Percentiles rank a stretch among this genome's conserved stretches.
These are phyloP conservation scores for Mimumesa dahlbomi DNA, from an alignment of 2,888 invertebrate species.

Conservation along the genomic window DNA sequence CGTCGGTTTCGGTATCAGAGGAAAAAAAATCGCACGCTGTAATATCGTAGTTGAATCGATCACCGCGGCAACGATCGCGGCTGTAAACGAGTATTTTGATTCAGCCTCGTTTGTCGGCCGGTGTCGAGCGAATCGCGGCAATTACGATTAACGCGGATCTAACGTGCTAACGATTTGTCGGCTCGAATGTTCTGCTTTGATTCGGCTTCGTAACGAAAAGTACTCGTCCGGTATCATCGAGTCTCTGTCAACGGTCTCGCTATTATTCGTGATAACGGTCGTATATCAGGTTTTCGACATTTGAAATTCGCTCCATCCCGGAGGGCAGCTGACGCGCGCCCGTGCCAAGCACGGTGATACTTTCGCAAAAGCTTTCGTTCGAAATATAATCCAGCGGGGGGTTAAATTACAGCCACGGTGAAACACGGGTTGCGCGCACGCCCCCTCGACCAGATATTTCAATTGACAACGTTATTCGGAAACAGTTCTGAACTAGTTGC, in stretches of 20 bases:
- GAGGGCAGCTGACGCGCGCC: slow-evolving; percentile 48
- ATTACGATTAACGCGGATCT: slow-evolving; percentile 23
- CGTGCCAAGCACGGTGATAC: slow-evolving; percentile 42
- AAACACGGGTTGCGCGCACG: slow-evolving; percentile 15
- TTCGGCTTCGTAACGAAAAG: slow-evolving; percentile 33
- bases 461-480: slow-evolving; percentile 62
- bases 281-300: slow-evolving; percentile 66
- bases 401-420: slow-evolving; percentile 59
- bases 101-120: neutral
- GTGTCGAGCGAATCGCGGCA: neutral
- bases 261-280: slow-evolving; percentile 61
- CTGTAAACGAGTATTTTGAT: neutral
- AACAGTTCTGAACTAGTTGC: slow-evolving; percentile 43
- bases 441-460: slow-evolving; percentile 51
- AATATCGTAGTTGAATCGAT: too few species aligned
- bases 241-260: slow-evolving; percentile 61
- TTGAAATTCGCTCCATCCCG: slow-evolving; percentile 60
- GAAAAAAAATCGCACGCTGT: too few species aligned
- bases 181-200: slow-evolving; percentile 58
- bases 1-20: too few species aligned
- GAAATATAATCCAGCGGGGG: slow-evolving; percentile 63
- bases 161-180: slow-evolving; percentile 22
- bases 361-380: slow-evolving; percentile 66
- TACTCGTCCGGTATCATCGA: slow-evolving; percentile 47
- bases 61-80: neutral